phyloP scores from a whole-genome alignment of 1,140 invertebrate genomes.

The Polypedilum pembai region DNA sequence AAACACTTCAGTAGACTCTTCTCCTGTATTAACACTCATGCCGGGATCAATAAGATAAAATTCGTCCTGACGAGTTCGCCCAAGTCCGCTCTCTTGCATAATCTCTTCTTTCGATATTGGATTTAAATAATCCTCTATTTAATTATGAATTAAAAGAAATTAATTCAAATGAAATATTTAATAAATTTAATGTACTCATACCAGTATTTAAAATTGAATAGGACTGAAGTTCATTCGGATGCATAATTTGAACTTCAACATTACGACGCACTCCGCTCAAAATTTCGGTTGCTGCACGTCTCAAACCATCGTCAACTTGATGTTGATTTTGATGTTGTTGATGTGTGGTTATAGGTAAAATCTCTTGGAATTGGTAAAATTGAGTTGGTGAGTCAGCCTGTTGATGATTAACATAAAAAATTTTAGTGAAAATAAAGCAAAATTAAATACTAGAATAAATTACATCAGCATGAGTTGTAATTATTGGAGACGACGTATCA shows the following conservation, averaged over 20 bases:
- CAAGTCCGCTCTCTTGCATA: conserved; percentile 43
- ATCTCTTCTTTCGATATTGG: conserved; percentile 45
- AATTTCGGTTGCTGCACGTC: conserved; percentile 45
- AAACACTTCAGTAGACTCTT: conserved; percentile 36
- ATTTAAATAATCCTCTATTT: conserved; percentile 44
- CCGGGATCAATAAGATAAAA: conserved; percentile 44
- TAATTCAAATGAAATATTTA: background rate
- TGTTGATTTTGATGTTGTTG: background rate
- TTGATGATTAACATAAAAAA: background rate
- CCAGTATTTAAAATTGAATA: conserved; percentile 1
- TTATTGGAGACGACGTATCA: background rate
- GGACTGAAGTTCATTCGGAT: conserved; percentile 32
- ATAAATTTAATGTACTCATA: background rate
- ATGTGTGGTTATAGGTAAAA: background rate
- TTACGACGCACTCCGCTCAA: conserved; percentile 44
- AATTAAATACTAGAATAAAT: background rate
- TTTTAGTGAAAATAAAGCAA: background rate
- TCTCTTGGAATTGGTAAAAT: conserved; percentile 3
- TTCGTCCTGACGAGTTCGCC: conserved; percentile 31
- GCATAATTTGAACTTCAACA: conserved; percentile 45
- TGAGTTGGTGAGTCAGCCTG: background rate
- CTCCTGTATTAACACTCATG: conserved; percentile 33
- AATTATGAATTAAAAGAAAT: background rate
- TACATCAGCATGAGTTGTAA: conserved; percentile 25
- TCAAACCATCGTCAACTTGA: conserved; percentile 38